These are phyloP conservation scores for Babyrousa celebensis DNA, from an alignment of 2,797 vertebrate genomes.

Conservation along the genomic window DNA sequence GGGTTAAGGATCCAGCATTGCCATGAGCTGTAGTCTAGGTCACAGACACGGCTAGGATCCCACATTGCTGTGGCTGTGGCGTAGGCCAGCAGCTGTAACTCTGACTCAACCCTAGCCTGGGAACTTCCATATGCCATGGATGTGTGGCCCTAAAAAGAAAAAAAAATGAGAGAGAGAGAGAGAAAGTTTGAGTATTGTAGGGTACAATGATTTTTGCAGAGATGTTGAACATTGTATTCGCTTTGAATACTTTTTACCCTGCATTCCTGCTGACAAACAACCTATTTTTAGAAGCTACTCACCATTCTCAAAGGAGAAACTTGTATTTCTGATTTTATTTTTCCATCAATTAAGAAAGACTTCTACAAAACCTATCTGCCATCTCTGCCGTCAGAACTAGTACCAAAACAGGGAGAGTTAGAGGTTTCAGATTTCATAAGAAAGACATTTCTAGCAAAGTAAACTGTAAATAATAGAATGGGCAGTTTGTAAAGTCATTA, in stretches of 20 bases:
- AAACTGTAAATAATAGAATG: neutral
- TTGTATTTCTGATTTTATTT: conserved; percentile 38
- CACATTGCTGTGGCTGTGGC: too few species aligned
- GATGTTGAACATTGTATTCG: neutral
- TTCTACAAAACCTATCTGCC: neutral
- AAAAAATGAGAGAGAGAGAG: too few species aligned
- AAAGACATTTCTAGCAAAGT: conserved; percentile 15
- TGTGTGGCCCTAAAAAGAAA: too few species aligned
- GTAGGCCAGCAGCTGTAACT: too few species aligned
- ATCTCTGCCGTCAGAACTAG: conserved; percentile 17
- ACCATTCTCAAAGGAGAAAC: neutral
- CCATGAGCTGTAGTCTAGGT: too few species aligned
- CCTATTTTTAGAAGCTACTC: conserved; percentile 33
- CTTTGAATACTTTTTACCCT: conserved; percentile 23
- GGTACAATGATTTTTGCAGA: neutral
- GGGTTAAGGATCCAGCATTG: too few species aligned
- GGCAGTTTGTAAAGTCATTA: neutral
- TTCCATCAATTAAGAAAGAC: conserved; percentile 21
- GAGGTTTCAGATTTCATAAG: neutral
- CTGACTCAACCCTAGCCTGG: too few species aligned
- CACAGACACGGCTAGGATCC: too few species aligned
- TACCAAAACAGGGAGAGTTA: neutral
- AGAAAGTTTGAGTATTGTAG: conserved; percentile 15
- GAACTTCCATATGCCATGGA: too few species aligned
- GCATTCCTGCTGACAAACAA: neutral